Base-by-base conservation (phyloP, 1,140 invertebrate genomes). In the Geopemphigus sp. region DNA sequence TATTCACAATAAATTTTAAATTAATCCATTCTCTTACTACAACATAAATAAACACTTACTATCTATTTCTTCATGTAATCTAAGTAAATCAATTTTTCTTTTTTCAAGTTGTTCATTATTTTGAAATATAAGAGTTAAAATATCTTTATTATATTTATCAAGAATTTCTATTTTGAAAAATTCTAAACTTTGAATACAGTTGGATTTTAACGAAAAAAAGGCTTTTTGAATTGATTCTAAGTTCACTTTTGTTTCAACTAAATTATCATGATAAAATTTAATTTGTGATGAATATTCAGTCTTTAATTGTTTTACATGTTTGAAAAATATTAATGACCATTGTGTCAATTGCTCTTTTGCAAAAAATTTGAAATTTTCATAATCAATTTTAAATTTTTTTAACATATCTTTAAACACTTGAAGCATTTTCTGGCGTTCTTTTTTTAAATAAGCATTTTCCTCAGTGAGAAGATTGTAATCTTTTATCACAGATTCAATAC, bases 381-480 rank as follows among this genome's bases (percentile, higher is more conserved):
- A 59, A 26, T 78, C 74, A 47, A 45, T 26, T 61, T 78, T 78
- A 47, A 47, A 19, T 26, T 59, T 78, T 61, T 78, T 78, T 29
- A 78, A 19, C 56, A 63, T 63, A 26, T 78, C 74, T 19, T 63
- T 22, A 17, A 47, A 54, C 6, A 26, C 26, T 29, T 61, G 32
- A 14, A 78, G 14, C n/a, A 78, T 29, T 19, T 78, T 63, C 29
- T 78, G 74, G 14, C 57, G 29, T 61, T 78, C 74, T 78, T 78
- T 78, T 78, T 78, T 78, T n/a, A 78, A 78, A 78, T 61, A 78
- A 47, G 74, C 56, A 78, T 78, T 78, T 50, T 78, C 74, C 50
- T 78, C 74, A 12, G 56, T 63, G 12, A 78, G 57, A 1, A 78
- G 56, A 61, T 59, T 78, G 29, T 61, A 78, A 63, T 78, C 74